Base-by-base conservation (phyloP, 1,140 invertebrate genomes). In the Aphelenchoides avenae region DNA sequence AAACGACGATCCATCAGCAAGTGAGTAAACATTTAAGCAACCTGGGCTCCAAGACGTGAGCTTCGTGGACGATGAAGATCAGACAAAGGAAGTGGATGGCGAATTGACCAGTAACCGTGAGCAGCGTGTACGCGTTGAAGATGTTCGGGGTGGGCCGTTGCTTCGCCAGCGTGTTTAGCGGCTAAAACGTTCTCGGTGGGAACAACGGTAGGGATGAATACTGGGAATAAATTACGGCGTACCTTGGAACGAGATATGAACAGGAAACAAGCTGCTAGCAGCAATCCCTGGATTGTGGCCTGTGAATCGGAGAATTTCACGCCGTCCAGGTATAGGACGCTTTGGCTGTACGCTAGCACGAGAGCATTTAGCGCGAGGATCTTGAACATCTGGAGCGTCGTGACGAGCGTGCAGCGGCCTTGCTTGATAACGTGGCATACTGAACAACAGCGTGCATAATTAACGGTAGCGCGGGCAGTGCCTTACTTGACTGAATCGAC, bases 351-450 rank as follows among this genome's bases (percentile, higher is more conserved):
- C 0, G 95, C 95, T 36, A 95, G 81, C 52, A 98, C 90, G 0
- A 99, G 83, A 0, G 95, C 93, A 80, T 99, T 98, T n/a, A 99
- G 78, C 0, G 95, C 95, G 33, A 99, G 80, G 65, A 99, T 99
- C 83, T 99, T 99, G 79, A 99, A 99, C 95, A 99, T 99, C 80
- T 99, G 95, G 36, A 99, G 80, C 0, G 95, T 99, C 1, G 93
- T 98, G 0, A 99, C 94, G 34, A 99, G 80, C 0, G 95, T 99
- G 78, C 95, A 99, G 31, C 95, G 84, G 4, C 95, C 95, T 82
- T 99, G 94, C 75, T 98, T 97, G 61, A 99, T 96, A 22, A 99
- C 89, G 78, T 97, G 90, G 73, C 91, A 96, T 73, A 98, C 91
- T 95, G 80, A 54, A 74, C 58, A 0, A 2, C 11, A 29, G 59